Conservation (phyloP, 2,113 vertebrate species). For the Rhadina sibilatrix region DNA sequence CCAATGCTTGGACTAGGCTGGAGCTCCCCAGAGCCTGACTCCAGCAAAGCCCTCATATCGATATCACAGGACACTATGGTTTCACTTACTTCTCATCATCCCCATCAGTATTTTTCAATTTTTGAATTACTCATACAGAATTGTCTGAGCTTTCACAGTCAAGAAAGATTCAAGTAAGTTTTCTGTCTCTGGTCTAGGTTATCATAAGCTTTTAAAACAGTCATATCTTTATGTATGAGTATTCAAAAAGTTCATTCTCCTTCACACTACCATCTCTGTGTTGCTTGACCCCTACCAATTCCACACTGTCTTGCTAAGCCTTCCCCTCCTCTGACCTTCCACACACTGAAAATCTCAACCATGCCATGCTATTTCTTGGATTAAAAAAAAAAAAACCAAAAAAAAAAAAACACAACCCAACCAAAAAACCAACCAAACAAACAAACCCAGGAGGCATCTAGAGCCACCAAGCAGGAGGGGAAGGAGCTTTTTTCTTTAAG, state of each 20-base stretch:
- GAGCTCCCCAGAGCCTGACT: not conserved
- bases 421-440: not conserved
- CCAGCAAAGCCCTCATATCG: not conserved
- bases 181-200: not conserved
- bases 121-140: not conserved
- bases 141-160: not conserved
- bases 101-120: not conserved
- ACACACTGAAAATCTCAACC: not conserved
- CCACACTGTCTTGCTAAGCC: not conserved
- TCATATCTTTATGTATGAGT: not conserved
- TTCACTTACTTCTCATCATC: not conserved
- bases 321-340: not conserved
- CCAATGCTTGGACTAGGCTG: not conserved
- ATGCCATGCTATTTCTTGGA: not conserved
- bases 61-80: not conserved
- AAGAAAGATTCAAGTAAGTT: not conserved
- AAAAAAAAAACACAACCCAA: not conserved
- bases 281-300: not conserved
- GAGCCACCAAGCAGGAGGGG: not conserved
- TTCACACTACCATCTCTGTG: not conserved
- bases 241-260: not conserved
- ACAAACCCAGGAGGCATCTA: not conserved
- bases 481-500: not conserved
- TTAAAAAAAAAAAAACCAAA: not conserved
- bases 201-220: not conserved